Base-by-base conservation (phyloP, 2,888 invertebrate genomes). In the Luperina testacea region DNA sequence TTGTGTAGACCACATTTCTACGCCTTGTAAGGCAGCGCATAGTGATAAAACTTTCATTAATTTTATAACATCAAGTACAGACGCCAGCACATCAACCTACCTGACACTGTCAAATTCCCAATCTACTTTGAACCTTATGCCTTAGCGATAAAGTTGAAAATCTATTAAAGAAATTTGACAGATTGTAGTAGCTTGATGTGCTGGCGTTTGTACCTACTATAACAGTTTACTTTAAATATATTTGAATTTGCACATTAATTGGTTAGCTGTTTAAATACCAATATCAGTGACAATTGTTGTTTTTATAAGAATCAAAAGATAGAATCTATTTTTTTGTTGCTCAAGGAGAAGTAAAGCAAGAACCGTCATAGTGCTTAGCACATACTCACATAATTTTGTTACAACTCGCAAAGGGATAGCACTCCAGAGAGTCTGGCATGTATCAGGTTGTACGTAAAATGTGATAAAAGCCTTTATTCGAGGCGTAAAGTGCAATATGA, bases 361-460 rank as follows among this genome's bases (percentile, higher is more conserved):
- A 68, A 45, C 27, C 32, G 64, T 79, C 38, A 38, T 32, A 72
- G 32, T 61, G 24, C 80, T 59, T 45, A 45, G 63, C 68, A 71
- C 69, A 78, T 64, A 80, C 72, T 67, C 68, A 71, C 79, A 71
- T 80, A 73, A 69, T 83, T 75, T 75, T 78, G 78, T 78, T 75
- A 65, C 51, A 78, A 57, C 57, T 74, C 77, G 70, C 67, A 61
- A 83, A 69, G 38, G 42, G 59, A 70, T 73, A 45, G 64, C 53
- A 64, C 80, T 75, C 80, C 17, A 71, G 64, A 20, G 80, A 87
- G 72, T 72, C 74, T 86, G 45, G 61, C 27, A n/a, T 67, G 70
- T 67, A 71, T 87, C 75, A 53, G 71, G 80, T 84, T 87, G 38
- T 65, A 84, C 86, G 65, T 65, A 65, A 69, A 83, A 71, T 78